phyloP scores from a whole-genome alignment of 2,113 vertebrate species.

The Corydoras sp. region DNA sequence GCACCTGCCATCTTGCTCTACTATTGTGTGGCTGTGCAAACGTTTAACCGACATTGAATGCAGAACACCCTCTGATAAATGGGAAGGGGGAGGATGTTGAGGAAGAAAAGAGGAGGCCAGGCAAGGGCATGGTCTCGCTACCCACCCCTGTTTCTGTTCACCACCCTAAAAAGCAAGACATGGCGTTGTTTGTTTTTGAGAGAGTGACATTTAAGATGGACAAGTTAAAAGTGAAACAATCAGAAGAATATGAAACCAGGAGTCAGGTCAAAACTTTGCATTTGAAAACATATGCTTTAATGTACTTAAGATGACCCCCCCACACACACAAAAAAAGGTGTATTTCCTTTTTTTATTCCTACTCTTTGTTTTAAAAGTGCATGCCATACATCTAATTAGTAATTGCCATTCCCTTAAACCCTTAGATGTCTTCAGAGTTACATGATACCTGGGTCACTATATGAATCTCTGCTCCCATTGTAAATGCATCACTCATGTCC shows the following conservation, averaged over 20 bases:
- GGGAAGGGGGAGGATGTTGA: conserved; percentile 58
- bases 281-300: conserved; percentile 1
- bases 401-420: conserved; percentile 43
- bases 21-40: conserved; percentile 86
- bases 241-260: conserved; percentile 36
- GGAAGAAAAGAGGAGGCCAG: conserved; percentile 61
- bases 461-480: conserved; percentile 34
- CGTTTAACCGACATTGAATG: conserved; percentile 93
- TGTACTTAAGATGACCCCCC: conserved; percentile 19
- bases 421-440: conserved; percentile 37
- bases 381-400: conserved; percentile 35
- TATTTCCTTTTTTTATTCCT: conserved; percentile 29
- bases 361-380: conserved; percentile 42
- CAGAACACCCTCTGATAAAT: conserved; percentile 61
- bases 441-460: conserved; percentile 41
- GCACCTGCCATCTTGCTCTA: conserved; percentile 77
- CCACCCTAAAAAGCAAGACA: conserved; percentile 56
- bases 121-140: conserved; percentile 67
- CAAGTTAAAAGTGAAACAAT: conserved; percentile 61
- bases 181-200: conserved; percentile 62
- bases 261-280: too few relatives aligned
- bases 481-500: conserved; percentile 38
- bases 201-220: conserved; percentile 59
- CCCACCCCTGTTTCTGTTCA: conserved; percentile 62
- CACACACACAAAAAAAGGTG: conserved; percentile 1